Conservation (phyloP, 1,140 invertebrate genomes). For the Dinoponera quadriceps region DNA sequence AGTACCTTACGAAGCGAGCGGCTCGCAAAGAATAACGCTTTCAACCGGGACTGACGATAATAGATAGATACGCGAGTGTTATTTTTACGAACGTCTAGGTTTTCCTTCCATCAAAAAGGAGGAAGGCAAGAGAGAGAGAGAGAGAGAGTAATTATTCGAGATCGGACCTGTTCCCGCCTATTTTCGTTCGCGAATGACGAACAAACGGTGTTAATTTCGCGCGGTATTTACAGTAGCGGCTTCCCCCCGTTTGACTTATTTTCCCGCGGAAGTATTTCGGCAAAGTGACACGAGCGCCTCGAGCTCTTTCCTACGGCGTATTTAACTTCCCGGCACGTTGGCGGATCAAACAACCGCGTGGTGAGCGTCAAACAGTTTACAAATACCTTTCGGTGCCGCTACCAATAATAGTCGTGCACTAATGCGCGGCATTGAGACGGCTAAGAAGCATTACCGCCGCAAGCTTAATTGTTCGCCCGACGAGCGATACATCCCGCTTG, state of each 20-base stretch:
- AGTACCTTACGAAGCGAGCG: constrained; percentile 3
- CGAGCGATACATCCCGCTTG: neutral
- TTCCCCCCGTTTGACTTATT: constrained; percentile 5
- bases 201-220: constrained; percentile 44
- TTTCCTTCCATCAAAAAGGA: neutral
- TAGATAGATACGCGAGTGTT: neutral
- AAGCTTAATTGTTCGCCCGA: constrained; percentile 41
- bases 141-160: constrained; percentile 18
- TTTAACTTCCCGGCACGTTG: constrained; percentile 67
- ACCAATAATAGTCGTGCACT: constrained; percentile 70
- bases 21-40: neutral
- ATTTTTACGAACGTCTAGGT: neutral
- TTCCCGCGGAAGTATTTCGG: constrained; percentile 8
- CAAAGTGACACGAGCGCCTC: constrained; percentile 11
- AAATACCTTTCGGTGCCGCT: constrained; percentile 58
- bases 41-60: neutral
- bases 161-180: neutral
- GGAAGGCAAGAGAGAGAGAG: neutral
- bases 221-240: constrained; percentile 6
- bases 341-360: constrained; percentile 53
- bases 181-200: neutral
- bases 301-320: constrained; percentile 51
- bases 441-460: constrained; percentile 30
- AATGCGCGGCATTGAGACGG: constrained; percentile 64
- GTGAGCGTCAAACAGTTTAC: constrained; percentile 64